Percentiles rank a stretch among this genome's conserved stretches.
Evolutionary conservation across 2,888 invertebrate species (phyloP).

Genomic region (Laspeyria flexula): DNA sequence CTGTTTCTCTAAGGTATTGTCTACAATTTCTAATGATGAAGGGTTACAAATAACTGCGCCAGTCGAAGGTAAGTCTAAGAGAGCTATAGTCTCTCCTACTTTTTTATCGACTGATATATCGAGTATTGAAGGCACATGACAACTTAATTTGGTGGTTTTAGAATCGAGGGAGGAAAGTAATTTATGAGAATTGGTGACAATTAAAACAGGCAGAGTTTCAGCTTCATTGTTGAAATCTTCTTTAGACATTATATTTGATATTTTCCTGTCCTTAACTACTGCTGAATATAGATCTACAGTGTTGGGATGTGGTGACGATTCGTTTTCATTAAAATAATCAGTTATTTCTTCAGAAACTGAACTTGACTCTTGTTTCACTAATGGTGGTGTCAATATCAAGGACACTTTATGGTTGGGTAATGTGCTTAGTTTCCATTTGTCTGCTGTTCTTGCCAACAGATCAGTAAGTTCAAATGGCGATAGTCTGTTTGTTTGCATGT

Average conservation of each 20-base stretch:
- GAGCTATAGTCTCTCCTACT: conserved; percentile 24
- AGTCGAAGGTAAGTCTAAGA: conserved; percentile 49
- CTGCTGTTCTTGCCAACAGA: conserved; percentile 61
- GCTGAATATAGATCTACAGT: too few species aligned
- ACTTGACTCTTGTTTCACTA: conserved; percentile 1
- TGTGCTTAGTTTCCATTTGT: conserved; percentile 58
- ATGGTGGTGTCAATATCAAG: neutral
- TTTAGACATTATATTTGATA: conserved; percentile 32
- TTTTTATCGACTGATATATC: conserved; percentile 13
- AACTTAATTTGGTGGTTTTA: conserved; percentile 41
- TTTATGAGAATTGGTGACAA: conserved; percentile 64
- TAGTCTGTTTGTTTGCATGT: conserved; percentile 54
- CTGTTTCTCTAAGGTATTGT: conserved; percentile 52
- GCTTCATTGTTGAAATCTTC: neutral
- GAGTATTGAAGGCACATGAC: conserved; percentile 18
- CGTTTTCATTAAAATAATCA: conserved; percentile 19
- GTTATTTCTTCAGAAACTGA: conserved; percentile 37
- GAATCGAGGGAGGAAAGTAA: conserved; percentile 56
- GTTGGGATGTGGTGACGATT: conserved; percentile 57
- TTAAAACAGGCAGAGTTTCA: conserved; percentile 46
- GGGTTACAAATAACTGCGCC: conserved; percentile 54
- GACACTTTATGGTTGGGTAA: conserved; percentile 7
- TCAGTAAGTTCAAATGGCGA: conserved; percentile 71
- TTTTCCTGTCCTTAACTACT: conserved; percentile 2
- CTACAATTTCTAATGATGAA: conserved; percentile 49